Evolutionary conservation across 2,797 vertebrate genomes (phyloP), one percentile per base, ranked within the genome.

Genomic region (Poeciliopsis infans): DNA sequence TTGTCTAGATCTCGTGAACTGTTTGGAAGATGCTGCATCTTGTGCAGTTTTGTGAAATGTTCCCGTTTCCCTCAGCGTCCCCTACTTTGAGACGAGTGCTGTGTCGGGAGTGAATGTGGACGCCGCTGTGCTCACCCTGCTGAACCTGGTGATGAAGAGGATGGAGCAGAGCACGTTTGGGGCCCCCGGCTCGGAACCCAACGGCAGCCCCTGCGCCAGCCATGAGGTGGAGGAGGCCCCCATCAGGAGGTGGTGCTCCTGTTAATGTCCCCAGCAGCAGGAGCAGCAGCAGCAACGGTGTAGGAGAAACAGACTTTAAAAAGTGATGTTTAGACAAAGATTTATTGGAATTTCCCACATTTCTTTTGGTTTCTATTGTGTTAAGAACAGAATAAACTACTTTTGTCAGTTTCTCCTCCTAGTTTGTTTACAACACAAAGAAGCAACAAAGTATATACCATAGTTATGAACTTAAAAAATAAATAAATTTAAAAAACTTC

Each of bases 121-220:
- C n/a, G 95, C 94, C 78, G 96, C 97, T 0, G 97, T 99, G 88
- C 94, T 94, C 83, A 95, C 93, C 0, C 95, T 99, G 72, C 95
- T 99, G 92, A 97, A 96, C 89, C 95, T 99, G 93, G 97, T 99
- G 88, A 99, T 99, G 98, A 97, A 97, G 90, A 95, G 98, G 55
- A 99, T 99, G 98, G 97, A 99, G 88, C 97, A 97, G 85, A 97
- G 96, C 72, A 93, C 96, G 7, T 95, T 95, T 23, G 95, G 95
- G 53, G 92, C 39, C 82, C 91, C 0, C 0, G 18, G 75, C 79
- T 46, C 86, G 0, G 88, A 93, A 70, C 72, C 83, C 53, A 95
- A 93, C 2, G 87, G 93, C 45, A 91, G 89, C 83, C 61, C 47
- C 0, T 1, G 23, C 1, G 4, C 72, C 74, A 88, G 85, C 75